Conservation (phyloP, 2,113 vertebrate species). For the Coracopsis vasa region DNA sequence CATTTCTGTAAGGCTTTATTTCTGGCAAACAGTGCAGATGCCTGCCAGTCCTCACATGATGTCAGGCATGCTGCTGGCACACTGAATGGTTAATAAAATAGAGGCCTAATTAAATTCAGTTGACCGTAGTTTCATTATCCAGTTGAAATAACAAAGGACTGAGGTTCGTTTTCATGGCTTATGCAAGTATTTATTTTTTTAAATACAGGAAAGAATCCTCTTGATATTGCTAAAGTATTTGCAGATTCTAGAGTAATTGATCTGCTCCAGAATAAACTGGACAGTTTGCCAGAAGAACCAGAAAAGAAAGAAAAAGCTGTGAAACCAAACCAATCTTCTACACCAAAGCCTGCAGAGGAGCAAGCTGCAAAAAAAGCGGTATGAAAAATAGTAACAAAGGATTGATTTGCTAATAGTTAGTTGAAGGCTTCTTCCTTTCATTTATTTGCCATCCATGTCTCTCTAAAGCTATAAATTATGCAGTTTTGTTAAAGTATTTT, state of each 20-base stretch:
- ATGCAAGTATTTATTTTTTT: not conserved
- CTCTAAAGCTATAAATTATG: not conserved
- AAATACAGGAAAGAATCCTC: constrained; percentile 78
- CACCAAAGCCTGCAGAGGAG: not conserved
- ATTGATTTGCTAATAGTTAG: not conserved
- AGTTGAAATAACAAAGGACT: not conserved
- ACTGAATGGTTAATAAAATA: not conserved
- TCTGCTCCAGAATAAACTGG: constrained; percentile 79
- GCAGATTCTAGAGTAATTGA: constrained; percentile 79
- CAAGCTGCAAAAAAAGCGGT: constrained; percentile 63
- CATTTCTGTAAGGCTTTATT: not conserved
- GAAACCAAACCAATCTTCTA: constrained; percentile 53
- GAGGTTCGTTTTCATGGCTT: not conserved
- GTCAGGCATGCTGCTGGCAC: not conserved
- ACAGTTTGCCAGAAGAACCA: constrained; percentile 72
- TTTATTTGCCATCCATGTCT: not conserved
- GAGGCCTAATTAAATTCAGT: not conserved
- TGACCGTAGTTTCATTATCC: not conserved
- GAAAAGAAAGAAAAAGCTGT: constrained; percentile 57
- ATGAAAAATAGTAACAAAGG: not conserved
- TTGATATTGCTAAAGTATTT: constrained; percentile 83
- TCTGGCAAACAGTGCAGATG: not conserved
- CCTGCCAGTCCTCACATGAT: not conserved
- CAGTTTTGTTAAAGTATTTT: not conserved
- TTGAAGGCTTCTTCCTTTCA: not conserved